Evolutionary conservation across 92 coral and sea anemone genomes (phyloP).

Genomic region (Metridium senile): DNA sequence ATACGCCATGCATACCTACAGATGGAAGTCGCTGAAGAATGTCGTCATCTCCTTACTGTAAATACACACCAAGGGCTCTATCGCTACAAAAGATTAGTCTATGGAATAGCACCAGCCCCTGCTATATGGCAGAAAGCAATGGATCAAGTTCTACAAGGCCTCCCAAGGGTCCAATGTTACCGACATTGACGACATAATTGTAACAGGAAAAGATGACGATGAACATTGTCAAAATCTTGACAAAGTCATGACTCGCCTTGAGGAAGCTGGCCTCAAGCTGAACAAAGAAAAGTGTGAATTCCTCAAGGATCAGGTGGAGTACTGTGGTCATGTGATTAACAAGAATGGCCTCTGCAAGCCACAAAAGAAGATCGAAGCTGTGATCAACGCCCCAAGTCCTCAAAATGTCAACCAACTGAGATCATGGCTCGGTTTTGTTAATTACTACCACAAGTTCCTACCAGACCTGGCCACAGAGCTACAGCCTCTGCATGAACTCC

Average conservation of each 20-base stretch:
- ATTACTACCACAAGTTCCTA: constrained; percentile 31
- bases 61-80: constrained; percentile 49
- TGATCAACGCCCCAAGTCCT: constrained; percentile 38
- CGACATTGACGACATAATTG: constrained; percentile 1
- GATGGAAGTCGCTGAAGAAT: constrained; percentile 57
- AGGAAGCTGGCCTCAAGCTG: constrained; percentile 15
- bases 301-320: constrained; percentile 9
- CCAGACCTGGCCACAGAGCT: constrained; percentile 40
- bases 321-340: constrained; percentile 40
- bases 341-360: constrained; percentile 36
- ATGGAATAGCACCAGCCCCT: constrained; percentile 24
- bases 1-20: constrained; percentile 51
- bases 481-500: constrained; percentile 34
- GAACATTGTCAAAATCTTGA: constrained; percentile 10
- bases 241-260: constrained; percentile 5
- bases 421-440: constrained; percentile 37
- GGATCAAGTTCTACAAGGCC: constrained; percentile 21
- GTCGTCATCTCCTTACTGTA: constrained; percentile 30
- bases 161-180: constrained; percentile 17
- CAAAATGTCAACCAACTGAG: constrained; percentile 39
- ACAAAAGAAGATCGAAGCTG: constrained; percentile 36
- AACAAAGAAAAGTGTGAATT: constrained; percentile 12
- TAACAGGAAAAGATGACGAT: not conserved
- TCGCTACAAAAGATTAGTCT: constrained; percentile 9
- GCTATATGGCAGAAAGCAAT: constrained; percentile 23